These are phyloP conservation scores for Hartigia nigra DNA, from an alignment of 2,888 invertebrate genomes.

Conservation along the genomic window DNA sequence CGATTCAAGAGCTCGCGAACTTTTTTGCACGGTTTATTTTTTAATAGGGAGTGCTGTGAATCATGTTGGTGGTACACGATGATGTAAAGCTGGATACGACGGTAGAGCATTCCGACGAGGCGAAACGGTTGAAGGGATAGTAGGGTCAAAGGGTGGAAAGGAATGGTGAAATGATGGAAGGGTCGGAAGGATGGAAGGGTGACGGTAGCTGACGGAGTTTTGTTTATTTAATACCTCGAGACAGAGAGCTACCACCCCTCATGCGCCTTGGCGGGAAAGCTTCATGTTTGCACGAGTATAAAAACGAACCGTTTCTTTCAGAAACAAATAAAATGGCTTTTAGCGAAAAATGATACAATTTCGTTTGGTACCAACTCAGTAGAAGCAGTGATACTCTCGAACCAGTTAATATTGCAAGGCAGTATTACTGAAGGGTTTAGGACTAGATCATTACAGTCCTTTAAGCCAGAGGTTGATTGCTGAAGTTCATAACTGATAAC, in stretches of 20 bases:
- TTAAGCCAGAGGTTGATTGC: background rate
- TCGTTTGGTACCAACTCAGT: background rate
- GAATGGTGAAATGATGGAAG: background rate
- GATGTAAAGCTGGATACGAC: background rate
- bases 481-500: background rate
- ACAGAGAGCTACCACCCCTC: background rate
- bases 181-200: background rate
- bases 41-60: background rate
- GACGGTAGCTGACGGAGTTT: background rate
- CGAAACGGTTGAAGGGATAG: background rate
- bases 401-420: background rate
- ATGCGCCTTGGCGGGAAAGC: background rate
- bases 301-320: slow-evolving; percentile 3
- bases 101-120: background rate
- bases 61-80: background rate
- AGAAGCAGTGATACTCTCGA: background rate
- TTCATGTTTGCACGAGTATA: background rate
- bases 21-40: background rate
- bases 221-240: slow-evolving; percentile 7
- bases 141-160: background rate
- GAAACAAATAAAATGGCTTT: slow-evolving; percentile 8
- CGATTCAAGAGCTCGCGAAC: background rate
- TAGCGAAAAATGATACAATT: slow-evolving; percentile 7
- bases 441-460: background rate
- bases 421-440: background rate